Evolutionary conservation across 2,888 invertebrate genomes (phyloP).

Genomic region (Pseudolycoriella hygida): DNA sequence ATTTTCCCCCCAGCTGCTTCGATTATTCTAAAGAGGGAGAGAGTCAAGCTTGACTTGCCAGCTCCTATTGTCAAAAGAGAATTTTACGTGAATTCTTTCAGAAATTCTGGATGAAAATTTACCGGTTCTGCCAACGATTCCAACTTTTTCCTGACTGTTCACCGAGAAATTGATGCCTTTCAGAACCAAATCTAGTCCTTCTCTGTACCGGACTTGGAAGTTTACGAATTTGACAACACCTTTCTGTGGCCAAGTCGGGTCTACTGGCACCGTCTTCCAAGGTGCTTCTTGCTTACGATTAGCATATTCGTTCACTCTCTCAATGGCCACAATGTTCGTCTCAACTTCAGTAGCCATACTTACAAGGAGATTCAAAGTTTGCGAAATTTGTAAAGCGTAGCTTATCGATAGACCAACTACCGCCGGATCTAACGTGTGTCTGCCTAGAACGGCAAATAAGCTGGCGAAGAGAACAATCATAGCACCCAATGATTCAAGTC

Average conservation of each 20-base stretch:
- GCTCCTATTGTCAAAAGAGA: too few species aligned
- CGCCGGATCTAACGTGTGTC: conserved; percentile 21
- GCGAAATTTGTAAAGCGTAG: conserved; percentile 30
- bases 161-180: conserved; percentile 62
- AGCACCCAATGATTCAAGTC: conserved; percentile 34
- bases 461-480: conserved; percentile 36
- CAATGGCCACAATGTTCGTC: conserved; percentile 40
- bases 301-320: conserved; percentile 39
- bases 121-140: conserved; percentile 78
- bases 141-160: conserved; percentile 72
- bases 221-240: conserved; percentile 67
- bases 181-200: conserved; percentile 71
- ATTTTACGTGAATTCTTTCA: too few species aligned
- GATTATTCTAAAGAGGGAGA: conserved; percentile 71
- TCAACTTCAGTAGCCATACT: conserved; percentile 37
- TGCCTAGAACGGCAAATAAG: conserved; percentile 33
- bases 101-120: too few species aligned
- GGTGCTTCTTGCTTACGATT: conserved; percentile 22
- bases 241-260: conserved; percentile 54
- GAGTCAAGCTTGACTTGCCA: conserved; percentile 79
- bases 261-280: conserved; percentile 28
- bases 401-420: conserved; percentile 35
- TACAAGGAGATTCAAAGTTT: conserved; percentile 37
- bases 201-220: conserved; percentile 71
- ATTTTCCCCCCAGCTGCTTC: conserved; percentile 35